Base-by-base conservation (phyloP, 1,140 invertebrate genomes). In the Drosophila nasuta region DNA sequence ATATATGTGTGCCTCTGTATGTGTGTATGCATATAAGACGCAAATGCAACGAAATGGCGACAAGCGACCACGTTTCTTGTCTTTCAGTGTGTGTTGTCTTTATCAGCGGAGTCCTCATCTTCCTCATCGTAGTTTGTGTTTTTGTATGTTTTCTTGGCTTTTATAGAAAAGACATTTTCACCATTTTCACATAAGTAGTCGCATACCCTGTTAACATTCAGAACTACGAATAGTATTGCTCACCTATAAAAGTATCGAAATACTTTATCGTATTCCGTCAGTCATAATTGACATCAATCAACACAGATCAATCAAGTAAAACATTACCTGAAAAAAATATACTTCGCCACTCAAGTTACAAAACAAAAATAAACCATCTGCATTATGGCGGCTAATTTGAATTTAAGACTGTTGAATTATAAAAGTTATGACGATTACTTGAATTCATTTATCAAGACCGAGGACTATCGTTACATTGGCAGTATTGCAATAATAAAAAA, bases 21-120 rank as follows among this genome's bases (percentile, higher is more conserved):
- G 13, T 13, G 68, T 63, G 72, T 89, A 81, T 88, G 85, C 73
- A 87, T 79, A 88, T 80, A 88, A 74, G 77, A 81, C 70, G 83
- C 77, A 89, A 88, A 75, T 88, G 81, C 85, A 83, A 89, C 83
- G 83, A 88, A 83, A 88, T 88, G 85, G 83, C 83, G 81, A 88
- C 81, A 78, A 56, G 77, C 64, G 81, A 64, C 74, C 77, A 79
- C 77, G 77, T 71, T 77, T 20, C 69, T 71, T 68, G 69, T 58
- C 68, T 81, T 67, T 69, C 63, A 64, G 28, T 54, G 63, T 52
- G 78, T 88, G 82, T 77, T 88, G 85, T 89, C 83, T 83, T 89
- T 88, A 88, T 88, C 83, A 88, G 85, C 75, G 77, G 68, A 67
- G 81, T 76, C 57, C 78, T 87, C 82, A 80, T 33, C 75, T 69